These are phyloP conservation scores for Solea senegalensis DNA, from an alignment of 2,113 vertebrate species.

Conservation along the genomic window DNA sequence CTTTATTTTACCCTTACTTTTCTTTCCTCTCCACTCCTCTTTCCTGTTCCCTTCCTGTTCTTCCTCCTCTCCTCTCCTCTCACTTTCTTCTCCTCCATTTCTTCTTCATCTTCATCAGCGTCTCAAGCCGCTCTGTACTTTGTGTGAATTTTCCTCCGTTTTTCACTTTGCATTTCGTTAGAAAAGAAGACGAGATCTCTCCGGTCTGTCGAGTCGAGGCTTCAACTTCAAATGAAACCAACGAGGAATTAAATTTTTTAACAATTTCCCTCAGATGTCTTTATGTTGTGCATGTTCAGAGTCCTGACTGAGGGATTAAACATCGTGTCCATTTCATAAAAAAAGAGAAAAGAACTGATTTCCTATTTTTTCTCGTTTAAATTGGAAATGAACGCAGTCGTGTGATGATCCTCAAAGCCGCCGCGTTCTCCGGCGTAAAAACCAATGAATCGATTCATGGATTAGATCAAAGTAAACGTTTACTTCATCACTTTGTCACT, in stretches of 20 bases:
- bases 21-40: not conserved
- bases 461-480: too few relatives aligned
- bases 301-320: not conserved
- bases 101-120: not conserved
- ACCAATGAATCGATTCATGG: not conserved
- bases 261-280: slow-evolving; percentile 12
- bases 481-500: too few relatives aligned
- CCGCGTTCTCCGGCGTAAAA: not conserved
- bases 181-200: slow-evolving; percentile 23
- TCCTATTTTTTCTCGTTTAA: not conserved
- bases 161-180: slow-evolving; percentile 47
- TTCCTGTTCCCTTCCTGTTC: not conserved
- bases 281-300: not conserved
- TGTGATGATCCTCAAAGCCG: not conserved
- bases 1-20: slow-evolving; percentile 7
- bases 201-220: slow-evolving; percentile 5
- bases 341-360: not conserved
- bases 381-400: not conserved
- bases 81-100: slow-evolving; percentile 15
- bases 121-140: slow-evolving; percentile 14
- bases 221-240: slow-evolving; percentile 6
- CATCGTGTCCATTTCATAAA: not conserved
- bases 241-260: slow-evolving; percentile 8
- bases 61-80: slow-evolving; percentile 2
- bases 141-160: slow-evolving; percentile 7